A percentile compares a stretch with the other conserved stretches of the same genome.
These are phyloP conservation scores for Rhingia campestris DNA, from an alignment of 2,888 invertebrate species.

Conservation along the genomic window DNA sequence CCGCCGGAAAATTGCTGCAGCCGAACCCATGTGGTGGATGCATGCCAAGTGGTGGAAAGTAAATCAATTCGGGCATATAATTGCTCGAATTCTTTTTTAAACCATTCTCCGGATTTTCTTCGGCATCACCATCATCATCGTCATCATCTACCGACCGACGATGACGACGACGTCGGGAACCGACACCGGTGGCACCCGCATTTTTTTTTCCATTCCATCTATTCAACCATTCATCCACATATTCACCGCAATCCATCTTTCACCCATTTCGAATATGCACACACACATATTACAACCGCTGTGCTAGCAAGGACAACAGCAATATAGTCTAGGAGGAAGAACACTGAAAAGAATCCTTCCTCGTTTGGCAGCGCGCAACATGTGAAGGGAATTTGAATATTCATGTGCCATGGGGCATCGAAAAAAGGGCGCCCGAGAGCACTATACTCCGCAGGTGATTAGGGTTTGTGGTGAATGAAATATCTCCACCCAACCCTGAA, in stretches of 20 bases:
- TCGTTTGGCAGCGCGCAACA: conserved; percentile 49
- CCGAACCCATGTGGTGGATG: conserved; percentile 58
- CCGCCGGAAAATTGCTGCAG: neutral
- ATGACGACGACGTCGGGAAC: conserved; percentile 42
- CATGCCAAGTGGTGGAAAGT: conserved; percentile 71
- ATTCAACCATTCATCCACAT: conserved; percentile 70
- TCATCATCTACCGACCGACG: conserved; percentile 1
- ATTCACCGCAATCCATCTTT: conserved; percentile 71
- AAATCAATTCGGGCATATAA: conserved; percentile 74
- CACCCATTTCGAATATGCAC: conserved; percentile 26
- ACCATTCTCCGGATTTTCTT: conserved; percentile 67
- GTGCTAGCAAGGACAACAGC: conserved; percentile 17
- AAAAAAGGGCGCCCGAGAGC: conserved; percentile 62
- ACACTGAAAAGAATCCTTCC: conserved; percentile 32
- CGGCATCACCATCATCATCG: conserved; percentile 59
- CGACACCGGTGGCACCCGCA: conserved; percentile 47
- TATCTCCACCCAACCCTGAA: conserved; percentile 38
- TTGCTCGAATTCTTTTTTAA: conserved; percentile 69
- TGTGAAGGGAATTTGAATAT: conserved; percentile 73
- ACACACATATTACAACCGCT: conserved; percentile 50
- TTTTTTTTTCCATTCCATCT: conserved; percentile 68
- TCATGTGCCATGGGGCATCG: conserved; percentile 53
- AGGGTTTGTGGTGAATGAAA: conserved; percentile 71
- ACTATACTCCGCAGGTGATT: conserved; percentile 73
- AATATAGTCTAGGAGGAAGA: neutral